These are phyloP conservation scores for Silurus glanis DNA, from an alignment of 2,113 vertebrate species.

Conservation along the genomic window DNA sequence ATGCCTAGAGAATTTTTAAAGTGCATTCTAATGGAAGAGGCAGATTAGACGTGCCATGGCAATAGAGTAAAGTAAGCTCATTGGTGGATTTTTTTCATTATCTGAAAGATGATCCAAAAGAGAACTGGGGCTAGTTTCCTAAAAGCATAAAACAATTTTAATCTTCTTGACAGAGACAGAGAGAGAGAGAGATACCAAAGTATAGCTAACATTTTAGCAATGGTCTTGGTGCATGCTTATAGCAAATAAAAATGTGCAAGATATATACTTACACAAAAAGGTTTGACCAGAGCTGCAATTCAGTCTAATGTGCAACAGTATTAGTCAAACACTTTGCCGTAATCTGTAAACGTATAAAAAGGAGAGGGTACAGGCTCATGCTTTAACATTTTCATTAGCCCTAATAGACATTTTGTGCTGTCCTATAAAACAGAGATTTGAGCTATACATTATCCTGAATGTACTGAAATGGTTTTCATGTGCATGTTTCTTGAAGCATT, in stretches of 20 bases:
- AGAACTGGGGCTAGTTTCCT: not conserved
- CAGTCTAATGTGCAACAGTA: not conserved
- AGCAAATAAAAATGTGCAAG: not conserved
- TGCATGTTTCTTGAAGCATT: too few species aligned
- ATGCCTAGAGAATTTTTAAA: not conserved
- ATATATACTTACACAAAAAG: not conserved
- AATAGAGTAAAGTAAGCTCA: not conserved
- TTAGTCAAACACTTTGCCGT: slow-evolving; percentile 11
- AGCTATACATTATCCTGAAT: not conserved
- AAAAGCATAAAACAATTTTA: not conserved
- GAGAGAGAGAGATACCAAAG: not conserved
- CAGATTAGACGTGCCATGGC: slow-evolving; percentile 2
- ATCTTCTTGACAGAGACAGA: not conserved
- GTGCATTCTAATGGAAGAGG: not conserved
- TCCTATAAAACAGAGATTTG: too few species aligned
- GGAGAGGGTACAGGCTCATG: not conserved
- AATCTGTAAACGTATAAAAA: slow-evolving; percentile 26
- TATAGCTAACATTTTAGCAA: not conserved
- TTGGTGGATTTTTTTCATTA: slow-evolving; percentile 40
- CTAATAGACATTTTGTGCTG: not conserved
- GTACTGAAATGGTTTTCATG: not conserved
- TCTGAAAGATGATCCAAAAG: not conserved
- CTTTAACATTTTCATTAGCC: not conserved
- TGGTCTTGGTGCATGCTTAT: not conserved
- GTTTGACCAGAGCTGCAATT: not conserved